These are phyloP conservation scores for Ophion obscuratus DNA, from an alignment of 2,888 invertebrate species.

Conservation along the genomic window DNA sequence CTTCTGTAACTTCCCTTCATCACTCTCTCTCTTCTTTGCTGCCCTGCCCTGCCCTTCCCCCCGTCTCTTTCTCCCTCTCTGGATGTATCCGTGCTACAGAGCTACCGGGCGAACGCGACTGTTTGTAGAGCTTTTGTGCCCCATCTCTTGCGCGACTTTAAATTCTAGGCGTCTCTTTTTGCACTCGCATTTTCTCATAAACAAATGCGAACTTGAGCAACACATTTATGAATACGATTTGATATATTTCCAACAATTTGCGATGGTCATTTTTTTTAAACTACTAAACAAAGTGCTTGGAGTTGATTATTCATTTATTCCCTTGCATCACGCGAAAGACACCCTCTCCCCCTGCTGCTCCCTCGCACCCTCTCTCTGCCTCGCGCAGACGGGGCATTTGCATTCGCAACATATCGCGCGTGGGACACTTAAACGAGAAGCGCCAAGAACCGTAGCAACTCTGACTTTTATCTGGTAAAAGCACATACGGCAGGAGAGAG, in stretches of 20 bases:
- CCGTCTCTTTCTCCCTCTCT: constrained; percentile 7
- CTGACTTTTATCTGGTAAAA: no score
- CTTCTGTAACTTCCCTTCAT: constrained; percentile 61
- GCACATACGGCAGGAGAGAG: no score
- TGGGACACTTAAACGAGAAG: no score
- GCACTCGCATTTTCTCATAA: constrained; percentile 21
- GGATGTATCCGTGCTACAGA: background rate
- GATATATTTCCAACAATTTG: background rate
- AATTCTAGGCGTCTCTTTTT: constrained; percentile 42
- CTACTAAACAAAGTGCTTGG: no score
- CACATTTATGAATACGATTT: background rate
- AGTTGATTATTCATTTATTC: no score
- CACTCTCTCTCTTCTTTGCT: constrained; percentile 26
- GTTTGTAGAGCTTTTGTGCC: constrained; percentile 38
- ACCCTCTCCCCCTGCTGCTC: no score
- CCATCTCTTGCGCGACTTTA: constrained; percentile 49
- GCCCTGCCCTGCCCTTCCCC: background rate
- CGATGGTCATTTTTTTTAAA: no score
- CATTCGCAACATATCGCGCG: no score
- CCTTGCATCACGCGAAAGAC: no score
- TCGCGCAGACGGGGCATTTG: no score
- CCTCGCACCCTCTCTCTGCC: no score
- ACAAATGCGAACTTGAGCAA: constrained; percentile 8
- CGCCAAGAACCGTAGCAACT: no score
- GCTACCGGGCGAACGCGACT: constrained; percentile 1